Evolutionary conservation across 2,888 invertebrate species (phyloP).

Genomic region (Hemaris fuciformis): DNA sequence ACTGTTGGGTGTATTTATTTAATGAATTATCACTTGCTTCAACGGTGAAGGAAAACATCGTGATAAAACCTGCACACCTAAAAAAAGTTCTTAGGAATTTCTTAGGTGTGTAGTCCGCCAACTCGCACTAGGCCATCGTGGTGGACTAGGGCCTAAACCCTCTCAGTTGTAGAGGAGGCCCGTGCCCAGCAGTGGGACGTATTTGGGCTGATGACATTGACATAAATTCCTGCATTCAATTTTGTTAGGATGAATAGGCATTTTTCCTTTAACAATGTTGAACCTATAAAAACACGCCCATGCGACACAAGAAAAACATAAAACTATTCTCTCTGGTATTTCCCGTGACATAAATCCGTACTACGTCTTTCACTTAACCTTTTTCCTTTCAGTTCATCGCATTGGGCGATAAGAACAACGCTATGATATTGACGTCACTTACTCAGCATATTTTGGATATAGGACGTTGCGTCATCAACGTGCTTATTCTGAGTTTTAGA

Average conservation of each 20-base stretch:
- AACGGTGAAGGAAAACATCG: no score
- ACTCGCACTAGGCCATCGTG: no score
- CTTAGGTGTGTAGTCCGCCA: no score
- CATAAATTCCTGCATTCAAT: background rate
- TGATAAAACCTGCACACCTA: no score
- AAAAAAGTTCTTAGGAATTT: no score
- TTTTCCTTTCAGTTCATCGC: conserved; percentile 5
- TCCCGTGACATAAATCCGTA: conserved; percentile 2
- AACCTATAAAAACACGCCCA: background rate
- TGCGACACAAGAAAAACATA: background rate
- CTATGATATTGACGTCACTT: background rate
- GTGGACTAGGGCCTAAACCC: no score
- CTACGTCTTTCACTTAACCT: conserved; percentile 9
- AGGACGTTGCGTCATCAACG: background rate
- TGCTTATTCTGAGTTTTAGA: background rate
- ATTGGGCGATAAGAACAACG: background rate
- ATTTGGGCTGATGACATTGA: no score
- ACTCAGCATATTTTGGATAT: conserved; percentile 5
- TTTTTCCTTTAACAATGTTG: conserved; percentile 11
- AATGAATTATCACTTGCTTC: no score
- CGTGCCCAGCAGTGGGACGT: no score
- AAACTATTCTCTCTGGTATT: conserved; percentile 6
- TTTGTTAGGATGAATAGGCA: background rate
- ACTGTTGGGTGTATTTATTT: no score
- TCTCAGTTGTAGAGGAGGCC: no score